Base-by-base conservation (phyloP, 2,113 vertebrate species). In the Trematomus loennbergii region DNA sequence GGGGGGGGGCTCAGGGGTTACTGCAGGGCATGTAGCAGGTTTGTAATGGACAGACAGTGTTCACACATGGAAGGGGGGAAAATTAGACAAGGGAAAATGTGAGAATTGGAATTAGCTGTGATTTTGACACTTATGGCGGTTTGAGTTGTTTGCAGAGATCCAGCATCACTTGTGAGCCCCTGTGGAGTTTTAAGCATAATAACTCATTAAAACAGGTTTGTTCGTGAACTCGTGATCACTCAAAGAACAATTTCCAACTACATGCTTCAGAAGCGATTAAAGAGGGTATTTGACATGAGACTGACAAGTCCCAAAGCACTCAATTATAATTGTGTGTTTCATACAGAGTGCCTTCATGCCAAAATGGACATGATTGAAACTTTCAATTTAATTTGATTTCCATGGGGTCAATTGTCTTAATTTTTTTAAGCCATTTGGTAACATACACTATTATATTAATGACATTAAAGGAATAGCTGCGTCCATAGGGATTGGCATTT, bases 191-290 rank as follows among this genome's bases (percentile, higher is more conserved):
- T 75, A 57, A 69, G 77, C 65, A 65, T 73, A 86, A 78, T 82
- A 72, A 77, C 79, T 91, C 88, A 91, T 92, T 91, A 90, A 84
- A 86, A 66, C n/a, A 62, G 79, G 62, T 80, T 68, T 75, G 72
- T 66, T 69, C 40, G 4, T 81, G 81, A 85, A 79, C 83, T 77
- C 46, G 29, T 78, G 84, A 88, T 78, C 69, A 61, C 75, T 83
- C 64, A 72, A 49, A 10, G 22, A 82, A 81, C 52, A 49, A 73
- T 67, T 81, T 78, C 69, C 69, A 59, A 64, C 62, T 54, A 66
- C 62, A 72, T 49, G 81, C 69, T 82, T 55, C 46, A 66, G 60
- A 84, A 80, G 78, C 11, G 45, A 77, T 82, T 76, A 77, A 87
- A 90, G 36, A 49, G 12, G 55, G 61, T 68, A 71, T 72, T 70